phyloP scores from a whole-genome alignment of 2,113 vertebrate genomes.

The Channa maculata region DNA sequence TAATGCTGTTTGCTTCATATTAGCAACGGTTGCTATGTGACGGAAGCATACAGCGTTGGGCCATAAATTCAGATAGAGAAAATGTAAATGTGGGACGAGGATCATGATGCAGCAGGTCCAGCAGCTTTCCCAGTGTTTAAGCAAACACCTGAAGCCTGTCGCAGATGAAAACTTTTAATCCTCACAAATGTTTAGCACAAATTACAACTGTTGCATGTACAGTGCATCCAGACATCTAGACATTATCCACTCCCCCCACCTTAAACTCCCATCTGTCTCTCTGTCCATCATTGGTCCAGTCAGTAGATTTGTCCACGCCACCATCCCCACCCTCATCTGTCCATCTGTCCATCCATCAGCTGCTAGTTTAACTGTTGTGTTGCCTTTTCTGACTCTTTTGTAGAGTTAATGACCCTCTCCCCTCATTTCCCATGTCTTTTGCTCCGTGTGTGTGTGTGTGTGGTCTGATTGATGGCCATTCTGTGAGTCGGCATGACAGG shows the following conservation, averaged over 20 bases:
- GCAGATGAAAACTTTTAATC: too few species aligned
- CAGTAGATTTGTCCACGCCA: neutral
- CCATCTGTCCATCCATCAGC: slow-evolving; percentile 42
- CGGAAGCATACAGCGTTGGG: too few species aligned
- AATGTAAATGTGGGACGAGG: neutral
- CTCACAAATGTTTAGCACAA: too few species aligned
- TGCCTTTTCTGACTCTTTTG: slow-evolving; percentile 57
- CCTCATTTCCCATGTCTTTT: slow-evolving; percentile 64
- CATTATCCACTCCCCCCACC: neutral
- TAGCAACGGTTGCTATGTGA: neutral
- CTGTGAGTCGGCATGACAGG: slow-evolving; percentile 63
- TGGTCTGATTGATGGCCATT: slow-evolving; percentile 69
- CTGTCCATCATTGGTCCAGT: neutral
- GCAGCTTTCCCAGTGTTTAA: neutral
- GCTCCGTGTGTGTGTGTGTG: slow-evolving; percentile 47
- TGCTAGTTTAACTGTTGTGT: slow-evolving; percentile 32
- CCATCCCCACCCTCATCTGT: slow-evolving; percentile 9
- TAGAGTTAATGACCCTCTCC: slow-evolving; percentile 61
- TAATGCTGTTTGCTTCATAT: neutral
- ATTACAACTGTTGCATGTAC: too few species aligned
- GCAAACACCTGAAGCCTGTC: too few species aligned
- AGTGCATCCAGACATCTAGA: neutral
- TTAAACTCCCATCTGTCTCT: neutral
- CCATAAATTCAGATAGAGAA: neutral
- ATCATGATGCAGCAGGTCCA: neutral